Base-by-base conservation (phyloP, 2,113 vertebrate species). In the Notechis scutatus region DNA sequence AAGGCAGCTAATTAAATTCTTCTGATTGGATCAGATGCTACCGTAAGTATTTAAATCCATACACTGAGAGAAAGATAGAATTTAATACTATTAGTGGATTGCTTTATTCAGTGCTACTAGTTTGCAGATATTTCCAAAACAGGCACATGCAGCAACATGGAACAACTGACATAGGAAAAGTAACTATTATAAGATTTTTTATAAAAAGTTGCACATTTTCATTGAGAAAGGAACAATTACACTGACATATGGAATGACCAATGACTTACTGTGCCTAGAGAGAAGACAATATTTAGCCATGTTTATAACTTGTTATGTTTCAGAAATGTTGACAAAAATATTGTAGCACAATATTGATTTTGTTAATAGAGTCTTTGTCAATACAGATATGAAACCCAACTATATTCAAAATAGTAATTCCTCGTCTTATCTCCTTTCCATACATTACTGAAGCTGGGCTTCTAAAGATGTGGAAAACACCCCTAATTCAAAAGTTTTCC, bases 51-150 rank as follows among this genome's bases (percentile, higher is more conserved):
- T 15, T 39, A 39, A 20, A 24, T 55, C 39, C 3, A 89, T 9
- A 34, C 55, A 42, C 21, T 45, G 14, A 87, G 0, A 15, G 0
- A 0, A 85, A 91, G 20, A 45, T 61, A 85, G 2, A 61, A 57
- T 59, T 26, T 2, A 21, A 0, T 23, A 2, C 5, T 50, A 42
- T 42, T 15, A 69, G 0, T 0, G 34, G 3, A 3, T 7, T 61
- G 34, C 21, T 6, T 0, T 5, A 59, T 91, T 91, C 34, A 4
- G 0, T 24, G 8, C n/a, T 0, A 0, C 0, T 42, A 0, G 10
- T n/a, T 34, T 11, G 0, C 3, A 50, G 26, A 42, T 0, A 0
- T 0, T 0, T 6, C n/a, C 12, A 1, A 26, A 42, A 42, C 6
- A 64, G 61, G 2, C 15, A 14, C 12, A 14, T 29, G 6, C 45